Conservation (phyloP, 2,888 invertebrate species). For the Pristionchus fissidentatus region DNA sequence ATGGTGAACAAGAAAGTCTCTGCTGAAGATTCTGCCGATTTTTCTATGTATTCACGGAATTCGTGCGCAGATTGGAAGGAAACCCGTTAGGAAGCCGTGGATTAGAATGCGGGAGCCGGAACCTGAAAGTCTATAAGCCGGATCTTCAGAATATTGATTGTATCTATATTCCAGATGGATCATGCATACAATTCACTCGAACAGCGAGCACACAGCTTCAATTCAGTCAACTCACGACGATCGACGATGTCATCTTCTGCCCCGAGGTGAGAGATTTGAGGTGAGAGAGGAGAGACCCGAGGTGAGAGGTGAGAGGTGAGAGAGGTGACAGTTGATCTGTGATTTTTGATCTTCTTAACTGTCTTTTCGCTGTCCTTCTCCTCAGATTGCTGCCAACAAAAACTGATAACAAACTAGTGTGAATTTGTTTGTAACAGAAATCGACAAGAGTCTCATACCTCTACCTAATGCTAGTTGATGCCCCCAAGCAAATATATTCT, state of each 20-base stretch:
- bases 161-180: slow-evolving; percentile 9
- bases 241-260: slow-evolving; percentile 22
- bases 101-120: not conserved
- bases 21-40: not conserved
- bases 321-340: not conserved
- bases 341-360: not conserved
- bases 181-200: slow-evolving; percentile 38
- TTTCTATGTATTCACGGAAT: not conserved
- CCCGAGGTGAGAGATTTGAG: slow-evolving; percentile 3
- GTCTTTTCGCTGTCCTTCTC: not conserved
- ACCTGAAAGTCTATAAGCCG: not conserved
- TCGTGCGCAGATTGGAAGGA: too few relatives aligned
- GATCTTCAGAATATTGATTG: not conserved
- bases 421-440: too few relatives aligned
- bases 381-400: too few relatives aligned
- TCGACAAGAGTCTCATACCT: too few relatives aligned
- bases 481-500: too few relatives aligned
- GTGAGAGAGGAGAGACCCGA: not conserved
- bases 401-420: too few relatives aligned
- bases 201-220: slow-evolving; percentile 22
- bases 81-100: not conserved
- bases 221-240: slow-evolving; percentile 17
- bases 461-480: too few relatives aligned
- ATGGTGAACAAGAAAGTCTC: too few relatives aligned
- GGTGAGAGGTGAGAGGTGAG: not conserved